Base-by-base conservation (phyloP, 2,797 vertebrate genomes). In the Onychomys leucogaster region DNA sequence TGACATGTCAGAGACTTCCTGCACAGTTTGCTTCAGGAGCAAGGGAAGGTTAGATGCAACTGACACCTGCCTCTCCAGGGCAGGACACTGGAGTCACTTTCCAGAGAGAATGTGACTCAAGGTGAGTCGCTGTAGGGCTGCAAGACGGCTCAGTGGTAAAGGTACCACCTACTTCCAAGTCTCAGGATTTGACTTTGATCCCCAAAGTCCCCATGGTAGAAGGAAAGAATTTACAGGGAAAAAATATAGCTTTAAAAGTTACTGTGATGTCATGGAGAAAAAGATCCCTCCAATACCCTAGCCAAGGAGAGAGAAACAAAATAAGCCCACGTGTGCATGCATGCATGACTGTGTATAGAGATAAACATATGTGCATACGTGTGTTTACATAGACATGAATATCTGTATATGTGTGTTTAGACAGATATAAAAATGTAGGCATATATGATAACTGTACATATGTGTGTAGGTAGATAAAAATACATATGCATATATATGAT, bases 261-360 rank as follows among this genome's bases (percentile, higher is more conserved):
- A 16, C 37, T 21, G 32, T 21, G 43, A 57, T 59, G 29, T 80
- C 27, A 3, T 59, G 2, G 23, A 88, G 80, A 14, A 43, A 71
- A 55, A 67, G 37, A 65, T 43, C 0, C 46, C 61, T 71, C 67
- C 17, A 32, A 25, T 16, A 32, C 41, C 57, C 49, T 65, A 90
- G 83, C 75, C 67, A 89, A 92, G 61, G 73, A 91, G 89, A 86
- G 21, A 52, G 34, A 96, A 95, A 34, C 49, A 41, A 95, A 94
- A 69, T n/a, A 32, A 49, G 34, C 6, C 5, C 94, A 27, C 80
- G 37, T 57, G 41, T 37, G 34, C 11, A 11, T 8, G 41, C 41
- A 41, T n/a, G 49, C 17, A 13, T 82, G 65, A 59, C 10, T 94
- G 55, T 77, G 21, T 65, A 23, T 19, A 71, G 65, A 89, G 1